A percentile compares a stretch with the other conserved stretches of the same genome.
Conservation (phyloP, 2,113 vertebrate species). For the Festucalex cinctus region DNA sequence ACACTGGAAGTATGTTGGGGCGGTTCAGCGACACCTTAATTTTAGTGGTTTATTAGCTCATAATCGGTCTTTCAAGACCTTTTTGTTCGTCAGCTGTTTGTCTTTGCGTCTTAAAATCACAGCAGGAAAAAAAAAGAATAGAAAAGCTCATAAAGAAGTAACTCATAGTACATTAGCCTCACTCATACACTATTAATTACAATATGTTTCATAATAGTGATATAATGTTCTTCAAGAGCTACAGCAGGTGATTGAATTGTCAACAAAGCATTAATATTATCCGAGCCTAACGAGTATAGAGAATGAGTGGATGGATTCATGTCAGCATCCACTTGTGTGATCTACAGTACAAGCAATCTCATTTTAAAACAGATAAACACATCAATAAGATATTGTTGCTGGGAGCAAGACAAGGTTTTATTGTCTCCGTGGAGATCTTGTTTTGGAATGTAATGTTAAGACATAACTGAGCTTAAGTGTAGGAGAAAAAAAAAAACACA, state of each 20-base stretch:
- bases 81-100: slow-evolving; percentile 14
- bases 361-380: too few species aligned
- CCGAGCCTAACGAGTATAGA: too few species aligned
- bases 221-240: not conserved
- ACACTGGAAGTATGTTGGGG: slow-evolving; percentile 10
- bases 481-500: too few species aligned
- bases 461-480: too few species aligned
- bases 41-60: slow-evolving; percentile 11
- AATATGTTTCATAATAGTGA: not conserved
- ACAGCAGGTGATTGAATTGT: too few species aligned
- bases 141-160: slow-evolving; percentile 16
- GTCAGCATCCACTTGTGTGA: too few species aligned
- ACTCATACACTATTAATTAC: not conserved
- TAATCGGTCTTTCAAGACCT: slow-evolving; percentile 4
- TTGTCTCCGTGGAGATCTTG: not conserved
- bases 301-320: too few species aligned
- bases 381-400: too few species aligned
- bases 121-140: slow-evolving; percentile 16
- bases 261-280: not conserved
- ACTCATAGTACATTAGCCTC: slow-evolving; percentile 29
- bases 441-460: too few species aligned
- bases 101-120: slow-evolving; percentile 11
- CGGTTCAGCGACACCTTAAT: not conserved
- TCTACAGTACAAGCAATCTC: too few species aligned
- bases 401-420: too few species aligned